phyloP scores from a whole-genome alignment of 2,113 vertebrate genomes.

The Dipodomys ordii region DNA sequence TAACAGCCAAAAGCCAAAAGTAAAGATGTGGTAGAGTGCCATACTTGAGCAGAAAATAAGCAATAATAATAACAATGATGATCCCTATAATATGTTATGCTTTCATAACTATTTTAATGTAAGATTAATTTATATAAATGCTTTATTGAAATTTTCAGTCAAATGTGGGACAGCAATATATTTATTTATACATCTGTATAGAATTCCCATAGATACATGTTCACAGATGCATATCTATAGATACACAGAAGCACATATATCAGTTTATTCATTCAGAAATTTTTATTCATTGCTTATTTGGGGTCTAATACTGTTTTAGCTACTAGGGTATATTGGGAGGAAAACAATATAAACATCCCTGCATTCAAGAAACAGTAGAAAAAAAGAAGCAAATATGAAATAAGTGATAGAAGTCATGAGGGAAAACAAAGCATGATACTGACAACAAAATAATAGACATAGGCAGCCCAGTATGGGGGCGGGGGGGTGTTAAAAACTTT shows the following conservation, averaged over 20 bases:
- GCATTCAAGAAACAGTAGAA: neutral
- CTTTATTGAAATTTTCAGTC: conserved; percentile 6
- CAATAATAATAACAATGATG: neutral
- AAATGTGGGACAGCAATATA: neutral
- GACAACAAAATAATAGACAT: neutral
- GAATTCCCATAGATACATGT: neutral
- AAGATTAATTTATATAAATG: neutral
- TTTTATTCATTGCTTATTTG: neutral
- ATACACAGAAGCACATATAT: neutral
- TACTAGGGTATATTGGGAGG: neutral
- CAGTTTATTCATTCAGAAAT: neutral
- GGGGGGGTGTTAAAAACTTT: neutral
- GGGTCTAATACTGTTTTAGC: conserved; percentile 10
- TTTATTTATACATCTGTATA: neutral
- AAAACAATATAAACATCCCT: neutral
- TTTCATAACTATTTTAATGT: conserved; percentile 21
- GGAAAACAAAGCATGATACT: neutral
- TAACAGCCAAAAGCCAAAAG: too few relatives aligned
- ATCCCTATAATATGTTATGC: neutral
- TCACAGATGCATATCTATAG: neutral
- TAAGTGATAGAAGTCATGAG: neutral
- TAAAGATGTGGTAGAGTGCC: too few relatives aligned
- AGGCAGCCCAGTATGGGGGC: neutral
- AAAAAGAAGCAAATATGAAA: neutral
- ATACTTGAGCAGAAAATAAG: too few relatives aligned